A percentile compares a stretch with the other conserved stretches of the same genome.
Evolutionary conservation across 2,113 vertebrate species (phyloP).

Genomic region (Apteryx owenii): DNA sequence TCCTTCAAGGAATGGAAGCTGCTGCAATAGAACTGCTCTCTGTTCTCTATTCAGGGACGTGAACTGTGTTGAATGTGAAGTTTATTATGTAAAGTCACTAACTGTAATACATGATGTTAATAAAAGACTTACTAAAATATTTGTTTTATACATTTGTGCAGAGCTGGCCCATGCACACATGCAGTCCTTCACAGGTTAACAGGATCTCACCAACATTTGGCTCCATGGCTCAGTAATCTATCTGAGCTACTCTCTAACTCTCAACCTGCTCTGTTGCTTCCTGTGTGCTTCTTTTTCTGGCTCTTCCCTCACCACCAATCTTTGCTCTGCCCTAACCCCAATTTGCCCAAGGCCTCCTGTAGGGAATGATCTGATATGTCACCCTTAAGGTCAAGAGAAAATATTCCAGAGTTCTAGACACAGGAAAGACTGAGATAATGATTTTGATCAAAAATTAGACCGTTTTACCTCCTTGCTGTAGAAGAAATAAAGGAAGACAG

Average conservation of each 20-base stretch:
- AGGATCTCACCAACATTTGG: not conserved
- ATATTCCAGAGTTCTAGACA: not conserved
- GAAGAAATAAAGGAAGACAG: not conserved
- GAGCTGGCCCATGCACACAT: not conserved
- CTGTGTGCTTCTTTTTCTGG: not conserved
- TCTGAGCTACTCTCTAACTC: not conserved
- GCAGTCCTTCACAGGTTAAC: not conserved
- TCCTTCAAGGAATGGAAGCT: constrained; percentile 26
- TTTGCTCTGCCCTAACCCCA: not conserved
- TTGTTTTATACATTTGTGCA: not conserved
- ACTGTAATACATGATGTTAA: constrained; percentile 12
- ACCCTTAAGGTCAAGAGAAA: not conserved
- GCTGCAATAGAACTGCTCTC: constrained; percentile 23
- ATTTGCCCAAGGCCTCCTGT: not conserved
- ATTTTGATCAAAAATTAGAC: not conserved
- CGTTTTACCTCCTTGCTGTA: not conserved
- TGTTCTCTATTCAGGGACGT: constrained; percentile 28
- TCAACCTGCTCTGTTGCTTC: not conserved
- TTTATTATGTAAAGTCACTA: constrained; percentile 36
- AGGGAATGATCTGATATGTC: not conserved
- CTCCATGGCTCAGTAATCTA: not conserved
- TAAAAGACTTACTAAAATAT: constrained; percentile 9
- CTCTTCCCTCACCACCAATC: not conserved
- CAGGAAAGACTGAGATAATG: not conserved
- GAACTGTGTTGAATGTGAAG: constrained; percentile 39